Conservation (phyloP, 1,140 invertebrate species). For the Camponotus pennsylvanicus region DNA sequence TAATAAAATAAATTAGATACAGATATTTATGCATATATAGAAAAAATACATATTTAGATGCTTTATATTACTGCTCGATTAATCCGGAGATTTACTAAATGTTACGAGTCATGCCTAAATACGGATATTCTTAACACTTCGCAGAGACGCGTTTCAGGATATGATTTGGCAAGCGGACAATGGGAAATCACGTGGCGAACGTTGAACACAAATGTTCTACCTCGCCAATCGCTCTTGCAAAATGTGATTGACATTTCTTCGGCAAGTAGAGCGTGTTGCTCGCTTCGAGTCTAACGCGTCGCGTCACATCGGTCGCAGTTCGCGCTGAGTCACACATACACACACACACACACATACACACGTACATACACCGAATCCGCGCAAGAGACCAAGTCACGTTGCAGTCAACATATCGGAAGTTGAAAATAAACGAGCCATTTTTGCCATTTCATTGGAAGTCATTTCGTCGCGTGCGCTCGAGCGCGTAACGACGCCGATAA, state of each 20-base stretch:
- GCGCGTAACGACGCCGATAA: slow-evolving; percentile 50
- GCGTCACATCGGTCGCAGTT: slow-evolving; percentile 27
- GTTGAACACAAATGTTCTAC: slow-evolving; percentile 69
- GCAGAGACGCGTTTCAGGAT: slow-evolving; percentile 65
- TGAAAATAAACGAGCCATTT: slow-evolving; percentile 56
- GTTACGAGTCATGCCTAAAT: slow-evolving; percentile 41
- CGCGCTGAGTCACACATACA: slow-evolving; percentile 48
- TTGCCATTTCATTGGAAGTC: slow-evolving; percentile 55
- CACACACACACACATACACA: too few relatives aligned
- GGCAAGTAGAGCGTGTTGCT: slow-evolving; percentile 75
- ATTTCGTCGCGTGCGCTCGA: slow-evolving; percentile 37
- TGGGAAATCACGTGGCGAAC: slow-evolving; percentile 63
- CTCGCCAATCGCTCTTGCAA: slow-evolving; percentile 60
- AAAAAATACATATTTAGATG: too few relatives aligned
- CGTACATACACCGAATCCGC: background rate
- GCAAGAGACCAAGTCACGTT: slow-evolving; percentile 23
- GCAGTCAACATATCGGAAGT: slow-evolving; percentile 54
- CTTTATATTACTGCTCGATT: background rate
- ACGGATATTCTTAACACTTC: slow-evolving; percentile 40
- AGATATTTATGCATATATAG: too few relatives aligned
- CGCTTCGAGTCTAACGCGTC: slow-evolving; percentile 22
- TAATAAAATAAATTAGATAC: too few relatives aligned
- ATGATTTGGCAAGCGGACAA: slow-evolving; percentile 77
- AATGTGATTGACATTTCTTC: slow-evolving; percentile 76
- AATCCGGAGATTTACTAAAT: slow-evolving; percentile 6